Percentiles rank a stretch among this genome's conserved stretches.
phyloP scores from a whole-genome alignment of 2,888 invertebrate species.

The Napeogenes inachia region DNA sequence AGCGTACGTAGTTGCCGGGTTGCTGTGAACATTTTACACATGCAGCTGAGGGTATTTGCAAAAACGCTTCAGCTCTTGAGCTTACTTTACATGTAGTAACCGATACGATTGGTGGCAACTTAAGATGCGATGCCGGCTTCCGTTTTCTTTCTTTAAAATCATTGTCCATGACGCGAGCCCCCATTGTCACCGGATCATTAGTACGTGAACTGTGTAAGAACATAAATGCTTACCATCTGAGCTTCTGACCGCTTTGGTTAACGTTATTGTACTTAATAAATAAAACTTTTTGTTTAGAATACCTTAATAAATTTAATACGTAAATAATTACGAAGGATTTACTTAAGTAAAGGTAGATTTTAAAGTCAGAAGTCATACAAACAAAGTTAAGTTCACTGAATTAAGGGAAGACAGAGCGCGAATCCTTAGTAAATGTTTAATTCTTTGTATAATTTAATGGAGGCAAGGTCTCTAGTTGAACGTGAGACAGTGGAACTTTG shows the following conservation, averaged over 20 bases:
- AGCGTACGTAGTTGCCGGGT: constrained; percentile 27
- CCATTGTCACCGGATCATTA: constrained; percentile 55
- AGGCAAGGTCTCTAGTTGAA: constrained; percentile 34
- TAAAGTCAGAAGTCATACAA: constrained; percentile 16
- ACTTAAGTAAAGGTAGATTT: constrained; percentile 5
- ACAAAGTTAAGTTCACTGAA: constrained; percentile 35
- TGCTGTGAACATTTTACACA: constrained; percentile 27
- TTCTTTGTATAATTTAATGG: constrained; percentile 51
- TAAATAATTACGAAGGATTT: constrained; percentile 1
- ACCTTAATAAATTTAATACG: neutral
- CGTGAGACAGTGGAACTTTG: constrained; percentile 50
- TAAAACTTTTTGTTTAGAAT: neutral
- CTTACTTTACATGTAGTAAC: constrained; percentile 41
- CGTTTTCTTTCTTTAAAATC: constrained; percentile 61
- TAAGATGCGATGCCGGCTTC: constrained; percentile 52
- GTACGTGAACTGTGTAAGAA: constrained; percentile 51
- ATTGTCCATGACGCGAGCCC: constrained; percentile 55
- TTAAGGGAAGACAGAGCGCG: constrained; percentile 47
- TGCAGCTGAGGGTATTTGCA: constrained; percentile 23
- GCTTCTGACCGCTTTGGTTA: neutral
- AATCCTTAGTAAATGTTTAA: constrained; percentile 53
- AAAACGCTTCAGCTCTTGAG: constrained; percentile 20
- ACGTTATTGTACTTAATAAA: neutral
- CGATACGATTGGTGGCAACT: constrained; percentile 40
- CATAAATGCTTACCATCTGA: constrained; percentile 4